Evolutionary conservation across 2,888 invertebrate species (phyloP).

Genomic region (Yponomeuta malinellus): DNA sequence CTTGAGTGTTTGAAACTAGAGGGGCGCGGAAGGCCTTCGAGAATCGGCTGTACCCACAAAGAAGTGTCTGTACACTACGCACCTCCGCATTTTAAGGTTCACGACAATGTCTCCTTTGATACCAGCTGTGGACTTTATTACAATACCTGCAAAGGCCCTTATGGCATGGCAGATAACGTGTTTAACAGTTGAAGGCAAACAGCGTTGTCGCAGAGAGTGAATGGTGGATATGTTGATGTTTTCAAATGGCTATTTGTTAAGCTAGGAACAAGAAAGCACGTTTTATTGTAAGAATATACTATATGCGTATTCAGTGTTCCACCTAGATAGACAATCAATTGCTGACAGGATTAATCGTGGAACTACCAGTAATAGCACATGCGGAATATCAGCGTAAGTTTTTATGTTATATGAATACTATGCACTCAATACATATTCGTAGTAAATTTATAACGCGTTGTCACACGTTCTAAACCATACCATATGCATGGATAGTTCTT

Average conservation of each 20-base stretch:
- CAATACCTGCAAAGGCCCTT: slow-evolving; percentile 22
- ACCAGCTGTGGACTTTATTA: slow-evolving; percentile 41
- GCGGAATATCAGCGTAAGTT: too few relatives aligned
- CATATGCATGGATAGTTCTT: neutral
- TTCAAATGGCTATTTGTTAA: slow-evolving; percentile 13
- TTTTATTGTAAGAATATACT: neutral
- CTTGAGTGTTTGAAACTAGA: slow-evolving; percentile 28
- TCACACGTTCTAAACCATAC: neutral
- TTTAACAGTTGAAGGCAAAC: slow-evolving; percentile 64
- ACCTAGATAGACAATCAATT: too few relatives aligned
- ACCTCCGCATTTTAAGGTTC: slow-evolving; percentile 64
- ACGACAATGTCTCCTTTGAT: slow-evolving; percentile 44
- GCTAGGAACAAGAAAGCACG: neutral
- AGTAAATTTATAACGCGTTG: neutral
- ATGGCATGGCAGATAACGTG: slow-evolving; percentile 29
- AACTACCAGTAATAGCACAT: too few relatives aligned
- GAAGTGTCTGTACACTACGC: slow-evolving; percentile 63
- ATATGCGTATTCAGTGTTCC: neutral
- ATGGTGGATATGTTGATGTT: slow-evolving; percentile 55
- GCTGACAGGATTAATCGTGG: too few relatives aligned
- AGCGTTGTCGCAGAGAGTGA: slow-evolving; percentile 56
- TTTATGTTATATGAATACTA: too few relatives aligned
- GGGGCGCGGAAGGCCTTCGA: slow-evolving; percentile 43
- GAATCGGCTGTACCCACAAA: slow-evolving; percentile 59
- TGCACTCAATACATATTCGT: too few relatives aligned